These are phyloP conservation scores for Caenorhabditis wallacei DNA, from an alignment of 2,888 invertebrate species.

Conservation along the genomic window DNA sequence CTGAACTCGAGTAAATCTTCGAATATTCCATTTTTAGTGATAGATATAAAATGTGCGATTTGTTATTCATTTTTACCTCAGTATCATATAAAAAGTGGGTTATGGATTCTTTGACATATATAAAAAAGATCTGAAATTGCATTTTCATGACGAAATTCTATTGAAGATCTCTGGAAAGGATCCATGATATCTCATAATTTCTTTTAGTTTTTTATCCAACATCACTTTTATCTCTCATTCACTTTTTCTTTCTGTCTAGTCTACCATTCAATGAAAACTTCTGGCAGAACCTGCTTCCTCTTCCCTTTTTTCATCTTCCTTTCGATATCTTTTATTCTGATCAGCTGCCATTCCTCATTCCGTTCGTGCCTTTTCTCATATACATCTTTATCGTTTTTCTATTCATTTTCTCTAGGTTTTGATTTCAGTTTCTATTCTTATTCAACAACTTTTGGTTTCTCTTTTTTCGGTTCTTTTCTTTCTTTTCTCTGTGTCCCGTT, in stretches of 20 bases:
- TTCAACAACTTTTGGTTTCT: conserved; percentile 29
- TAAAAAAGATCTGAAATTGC: background rate
- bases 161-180: background rate
- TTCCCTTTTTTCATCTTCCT: conserved; percentile 13
- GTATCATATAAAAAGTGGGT: background rate
- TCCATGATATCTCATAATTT: background rate
- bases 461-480: conserved; percentile 9
- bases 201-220: background rate
- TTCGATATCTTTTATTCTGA: conserved; percentile 47
- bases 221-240: conserved; percentile 31
- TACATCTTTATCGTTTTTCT: background rate
- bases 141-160: background rate
- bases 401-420: conserved; percentile 2
- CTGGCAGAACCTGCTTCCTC: conserved; percentile 52
- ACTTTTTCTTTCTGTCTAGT: conserved; percentile 42
- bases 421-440: conserved; percentile 17
- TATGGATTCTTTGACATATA: background rate
- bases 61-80: too few species aligned
- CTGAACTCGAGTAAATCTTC: too few species aligned
- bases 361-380: conserved; percentile 41
- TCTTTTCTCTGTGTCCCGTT: background rate
- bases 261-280: conserved; percentile 43
- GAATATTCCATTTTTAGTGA: too few species aligned
- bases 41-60: too few species aligned
- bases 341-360: conserved; percentile 62